Evolutionary conservation across 2,888 invertebrate genomes (phyloP), one percentile per base, ranked within the genome.

Genomic region (Reticulitermes lucifugus): DNA sequence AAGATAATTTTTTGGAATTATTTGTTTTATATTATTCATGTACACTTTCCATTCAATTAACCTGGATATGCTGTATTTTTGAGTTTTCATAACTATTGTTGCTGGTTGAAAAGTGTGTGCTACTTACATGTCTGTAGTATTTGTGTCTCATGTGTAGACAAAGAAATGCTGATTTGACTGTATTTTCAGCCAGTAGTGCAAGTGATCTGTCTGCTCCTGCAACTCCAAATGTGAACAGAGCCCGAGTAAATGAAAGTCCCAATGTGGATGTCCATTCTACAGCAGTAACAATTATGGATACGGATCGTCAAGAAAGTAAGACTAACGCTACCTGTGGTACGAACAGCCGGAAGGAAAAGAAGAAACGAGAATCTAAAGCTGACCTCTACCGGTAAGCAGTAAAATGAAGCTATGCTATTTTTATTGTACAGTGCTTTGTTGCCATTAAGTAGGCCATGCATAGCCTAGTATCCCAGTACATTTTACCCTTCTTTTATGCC

Each of bases 131-230:
- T 18, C 55, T 18, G 55, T 55, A 55, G 0, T 18, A 55, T 12
- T 51, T 51, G 1, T 51, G 18, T 46, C 10, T 18, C 18, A 55
- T 55, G 18, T 55, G 14, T 14, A 55, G 55, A 55, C 18, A 55
- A 5, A 55, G 4, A 22, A 41, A 77, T 29, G 43, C 22, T 77
- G 10, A 43, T 55, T 5, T 55, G 55, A 12, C 12, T 55, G 14
- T 41, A 21, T n/a, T 81, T 81, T 81, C 89, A 96, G 96, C 95
- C 0, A 96, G 96, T 90, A 96, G 96, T 89, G 92, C 94, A 87
- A 96, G 96, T 85, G 96, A 96, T 89, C 91, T 95, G 87, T 96
- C 96, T 0, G 92, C 94, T 86, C 92, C 93, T 83, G 93, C 93
- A 0, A 94, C 95, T 46, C 94, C 95, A 0, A 92, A 93, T 70